Evolutionary conservation across 92 coral and sea anemone genomes (phyloP).

Genomic region (Actinernus sp.): DNA sequence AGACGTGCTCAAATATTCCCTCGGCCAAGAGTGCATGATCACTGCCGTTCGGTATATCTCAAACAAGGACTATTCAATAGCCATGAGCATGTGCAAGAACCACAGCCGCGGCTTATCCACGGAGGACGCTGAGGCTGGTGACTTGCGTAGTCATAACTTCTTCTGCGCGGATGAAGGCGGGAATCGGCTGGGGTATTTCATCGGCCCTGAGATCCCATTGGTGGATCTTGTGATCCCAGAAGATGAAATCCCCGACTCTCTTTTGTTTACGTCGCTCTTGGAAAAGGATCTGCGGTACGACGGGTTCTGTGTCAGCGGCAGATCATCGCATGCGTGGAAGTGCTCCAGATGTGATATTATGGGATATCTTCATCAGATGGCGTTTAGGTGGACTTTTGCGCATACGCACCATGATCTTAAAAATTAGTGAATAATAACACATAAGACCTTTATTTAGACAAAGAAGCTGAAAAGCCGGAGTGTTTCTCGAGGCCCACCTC

Average conservation of each 20-base stretch:
- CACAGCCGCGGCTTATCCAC: not conserved
- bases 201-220: constrained; percentile 67
- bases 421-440: no score
- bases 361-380: constrained; percentile 80
- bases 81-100: constrained; percentile 50
- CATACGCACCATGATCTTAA: not conserved
- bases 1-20: constrained; percentile 62
- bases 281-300: constrained; percentile 83
- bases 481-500: no score
- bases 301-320: constrained; percentile 87
- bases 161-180: constrained; percentile 74
- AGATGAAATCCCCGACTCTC: constrained; percentile 71
- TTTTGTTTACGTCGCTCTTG: constrained; percentile 72
- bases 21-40: constrained; percentile 75
- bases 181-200: constrained; percentile 55
- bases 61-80: constrained; percentile 47
- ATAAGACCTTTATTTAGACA: no score
- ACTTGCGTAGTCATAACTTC: constrained; percentile 50
- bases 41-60: constrained; percentile 73
- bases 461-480: no score
- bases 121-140: constrained; percentile 8
- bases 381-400: constrained; percentile 69
- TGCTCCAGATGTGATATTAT: constrained; percentile 75
- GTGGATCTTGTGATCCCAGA: constrained; percentile 78
- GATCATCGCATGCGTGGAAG: constrained; percentile 82